Evolutionary conservation across 2,113 vertebrate genomes (phyloP).

Genomic region (Nannobrachium achirus): DNA sequence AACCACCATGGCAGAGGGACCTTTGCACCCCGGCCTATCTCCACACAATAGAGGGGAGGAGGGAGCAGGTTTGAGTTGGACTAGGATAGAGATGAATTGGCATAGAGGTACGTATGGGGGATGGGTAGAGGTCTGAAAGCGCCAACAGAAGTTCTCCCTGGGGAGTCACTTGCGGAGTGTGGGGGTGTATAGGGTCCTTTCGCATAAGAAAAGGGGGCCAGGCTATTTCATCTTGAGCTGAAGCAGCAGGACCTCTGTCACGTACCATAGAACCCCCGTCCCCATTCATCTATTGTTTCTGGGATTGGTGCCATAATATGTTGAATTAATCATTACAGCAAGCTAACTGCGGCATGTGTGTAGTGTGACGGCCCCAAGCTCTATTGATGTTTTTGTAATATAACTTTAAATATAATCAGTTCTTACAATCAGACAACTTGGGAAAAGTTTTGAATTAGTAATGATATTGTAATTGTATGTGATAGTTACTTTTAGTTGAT

Average conservation of each 20-base stretch:
- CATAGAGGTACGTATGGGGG: slow-evolving; percentile 58
- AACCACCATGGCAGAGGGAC: slow-evolving; percentile 55
- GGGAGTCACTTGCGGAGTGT: slow-evolving; percentile 71
- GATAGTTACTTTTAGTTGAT: too few species aligned
- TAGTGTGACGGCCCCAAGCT: slow-evolving; percentile 5
- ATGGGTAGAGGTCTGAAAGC: slow-evolving; percentile 66
- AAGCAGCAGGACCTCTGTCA: slow-evolving; percentile 76
- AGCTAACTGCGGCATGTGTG: slow-evolving; percentile 54
- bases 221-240: slow-evolving; percentile 74
- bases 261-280: slow-evolving; percentile 67
- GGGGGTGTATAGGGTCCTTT: slow-evolving; percentile 63
- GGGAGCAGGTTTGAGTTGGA: slow-evolving; percentile 68
- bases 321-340: slow-evolving; percentile 52
- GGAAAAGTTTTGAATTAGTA: neutral
- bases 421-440: neutral
- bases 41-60: slow-evolving; percentile 48
- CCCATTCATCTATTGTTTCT: slow-evolving; percentile 75
- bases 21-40: slow-evolving; percentile 57
- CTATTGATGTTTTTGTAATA: slow-evolving; percentile 16
- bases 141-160: slow-evolving; percentile 80
- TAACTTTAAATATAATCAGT: neutral
- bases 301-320: slow-evolving; percentile 69
- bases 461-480: too few species aligned
- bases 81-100: slow-evolving; percentile 59
- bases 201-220: slow-evolving; percentile 79